Evolutionary conservation across 2,797 vertebrate species (phyloP), one percentile per base, ranked within the genome.

Genomic region (Podargus strigoides): DNA sequence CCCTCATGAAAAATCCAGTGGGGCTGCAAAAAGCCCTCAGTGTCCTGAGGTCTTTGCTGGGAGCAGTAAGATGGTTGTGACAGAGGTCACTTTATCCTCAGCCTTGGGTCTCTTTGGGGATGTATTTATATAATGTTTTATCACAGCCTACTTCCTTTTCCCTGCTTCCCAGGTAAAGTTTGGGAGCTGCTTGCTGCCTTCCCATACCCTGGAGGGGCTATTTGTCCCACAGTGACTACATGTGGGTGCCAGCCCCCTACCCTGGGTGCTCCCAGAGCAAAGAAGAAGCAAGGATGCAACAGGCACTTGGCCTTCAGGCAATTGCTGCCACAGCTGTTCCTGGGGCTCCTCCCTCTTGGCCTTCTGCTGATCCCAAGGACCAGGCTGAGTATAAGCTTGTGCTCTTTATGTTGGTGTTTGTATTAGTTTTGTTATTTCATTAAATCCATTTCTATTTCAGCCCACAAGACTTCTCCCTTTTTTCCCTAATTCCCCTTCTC

Each of bases 181-280:
- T 72, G 23, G 27, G 55, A 52, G 14, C n/a, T 1, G 8, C 42
- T 28, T 0, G 7, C 42, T 36, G 41, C 49, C 28, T 16, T 85
- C 19, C 53, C 9, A 6, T 30, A 34, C 5, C 4, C 53, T 1
- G 1, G 16, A 46, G 44, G 36, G 56, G 12, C 23, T 75, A 2
- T 58, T 34, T 70, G 24, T 70, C 17, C n/a, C 2, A 12, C 30
- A 70, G 20, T 53, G 59, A 24, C 64, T 76, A 36, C 0, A 2
- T 2, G 36, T 16, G 23, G 12, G 6, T 52, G 41, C 12, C 37
- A 73, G 9, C 2, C 23, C 17, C 24, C 64, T 77, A 5, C 6
- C 34, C 23, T 7, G 2, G 13, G 24, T 1, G 1, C 16, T 77
- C 6, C 10, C 26, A 47, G 23, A 44, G 20, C 0, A 0, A 59